A percentile compares a stretch with the other conserved stretches of the same genome.
phyloP scores from a whole-genome alignment of 2,888 invertebrate species.

The Toxonevra muliebris region DNA sequence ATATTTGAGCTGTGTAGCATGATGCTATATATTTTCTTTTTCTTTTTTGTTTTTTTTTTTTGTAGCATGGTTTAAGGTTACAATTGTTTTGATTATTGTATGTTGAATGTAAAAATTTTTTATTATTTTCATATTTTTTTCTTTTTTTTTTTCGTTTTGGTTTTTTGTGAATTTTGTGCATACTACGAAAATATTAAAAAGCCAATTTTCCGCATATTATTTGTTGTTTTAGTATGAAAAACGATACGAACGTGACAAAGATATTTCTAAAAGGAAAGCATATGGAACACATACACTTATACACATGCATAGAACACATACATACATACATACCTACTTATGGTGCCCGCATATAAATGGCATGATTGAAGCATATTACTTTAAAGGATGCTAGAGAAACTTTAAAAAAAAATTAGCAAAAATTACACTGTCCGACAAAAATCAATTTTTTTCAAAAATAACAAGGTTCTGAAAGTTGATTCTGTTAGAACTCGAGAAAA shows the following conservation, averaged over 20 bases:
- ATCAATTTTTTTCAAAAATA: too few species aligned
- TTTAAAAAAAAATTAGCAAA: too few species aligned
- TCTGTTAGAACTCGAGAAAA: too few species aligned
- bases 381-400: too few species aligned
- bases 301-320: slow-evolving; percentile 5
- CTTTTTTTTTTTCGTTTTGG: background rate
- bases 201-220: slow-evolving; percentile 34
- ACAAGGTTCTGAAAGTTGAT: too few species aligned
- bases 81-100: slow-evolving; percentile 22
- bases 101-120: slow-evolving; percentile 1
- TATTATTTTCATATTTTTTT: background rate
- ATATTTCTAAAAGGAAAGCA: slow-evolving; percentile 1
- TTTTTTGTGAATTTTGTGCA: background rate
- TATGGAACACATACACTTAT: background rate
- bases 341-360: too few species aligned
- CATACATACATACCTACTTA: background rate
- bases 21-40: background rate
- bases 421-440: too few species aligned
- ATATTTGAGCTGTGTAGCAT: background rate
- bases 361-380: too few species aligned
- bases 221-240: slow-evolving; percentile 25
- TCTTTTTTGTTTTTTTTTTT: slow-evolving; percentile 1
- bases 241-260: slow-evolving; percentile 30
- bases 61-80: slow-evolving; percentile 14
- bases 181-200: background rate